Evolutionary conservation across 2,113 vertebrate genomes (phyloP).

Genomic region (Terrapene triunguis): DNA sequence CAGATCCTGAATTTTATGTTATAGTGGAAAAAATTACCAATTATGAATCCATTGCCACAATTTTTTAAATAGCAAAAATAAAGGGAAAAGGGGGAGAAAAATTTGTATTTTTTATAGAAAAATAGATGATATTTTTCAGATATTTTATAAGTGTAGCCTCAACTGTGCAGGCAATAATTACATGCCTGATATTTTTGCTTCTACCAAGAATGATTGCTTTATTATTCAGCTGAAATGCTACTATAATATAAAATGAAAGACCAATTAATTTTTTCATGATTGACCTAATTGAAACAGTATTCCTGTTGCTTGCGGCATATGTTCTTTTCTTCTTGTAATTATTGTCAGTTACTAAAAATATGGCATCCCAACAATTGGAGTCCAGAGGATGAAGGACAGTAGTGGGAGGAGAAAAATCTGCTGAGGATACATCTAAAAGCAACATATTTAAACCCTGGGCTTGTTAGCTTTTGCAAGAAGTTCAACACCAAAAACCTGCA

Average conservation of each 20-base stretch:
- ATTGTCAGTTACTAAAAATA: constrained; percentile 5
- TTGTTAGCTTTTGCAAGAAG: not conserved
- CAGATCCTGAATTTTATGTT: not conserved
- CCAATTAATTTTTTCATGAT: rapidly evolving
- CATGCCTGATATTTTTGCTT: not conserved
- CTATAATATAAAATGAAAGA: not conserved
- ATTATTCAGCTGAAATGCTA: not conserved
- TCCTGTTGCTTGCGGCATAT: constrained; percentile 9
- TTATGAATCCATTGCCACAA: not conserved
- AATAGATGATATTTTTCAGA: not conserved
- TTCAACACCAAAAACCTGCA: rapidly evolving
- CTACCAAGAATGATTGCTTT: not conserved
- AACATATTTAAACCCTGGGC: not conserved
- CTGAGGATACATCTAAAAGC: not conserved
- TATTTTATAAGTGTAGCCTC: not conserved
- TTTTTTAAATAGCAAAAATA: not conserved
- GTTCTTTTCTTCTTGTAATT: not conserved
- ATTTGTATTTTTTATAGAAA: not conserved
- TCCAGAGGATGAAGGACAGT: not conserved
- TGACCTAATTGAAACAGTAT: not conserved
- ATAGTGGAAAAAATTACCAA: not conserved
- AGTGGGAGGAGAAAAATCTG: not conserved
- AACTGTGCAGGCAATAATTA: not conserved
- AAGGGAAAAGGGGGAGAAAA: not conserved
- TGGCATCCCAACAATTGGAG: not conserved